Percentiles rank a stretch among this genome's conserved stretches.
phyloP scores from a whole-genome alignment of 2,888 invertebrate species.

The Branchipolynoe longqiensis region DNA sequence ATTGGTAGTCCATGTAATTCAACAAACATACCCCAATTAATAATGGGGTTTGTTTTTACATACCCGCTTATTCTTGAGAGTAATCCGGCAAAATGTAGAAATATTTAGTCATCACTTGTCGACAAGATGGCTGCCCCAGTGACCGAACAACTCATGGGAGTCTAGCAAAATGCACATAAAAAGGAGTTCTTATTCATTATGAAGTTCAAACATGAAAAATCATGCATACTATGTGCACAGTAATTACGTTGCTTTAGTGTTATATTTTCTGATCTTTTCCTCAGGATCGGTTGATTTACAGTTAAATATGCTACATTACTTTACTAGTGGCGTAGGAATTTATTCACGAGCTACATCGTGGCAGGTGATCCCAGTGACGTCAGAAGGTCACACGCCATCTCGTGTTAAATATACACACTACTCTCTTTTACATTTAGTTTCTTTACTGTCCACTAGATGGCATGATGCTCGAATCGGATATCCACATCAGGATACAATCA shows the following conservation, averaged over 20 bases:
- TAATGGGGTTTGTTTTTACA: neutral
- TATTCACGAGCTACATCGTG: neutral
- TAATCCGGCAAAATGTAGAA: constrained; percentile 57
- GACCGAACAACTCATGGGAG: constrained; percentile 41
- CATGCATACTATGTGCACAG: neutral
- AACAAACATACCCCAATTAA: neutral
- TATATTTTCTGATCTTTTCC: too few species aligned
- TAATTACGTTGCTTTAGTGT: neutral
- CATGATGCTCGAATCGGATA: too few species aligned
- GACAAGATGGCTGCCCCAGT: constrained; percentile 59
- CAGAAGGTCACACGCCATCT: constrained; percentile 12
- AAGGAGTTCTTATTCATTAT: neutral
- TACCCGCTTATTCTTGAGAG: constrained; percentile 39
- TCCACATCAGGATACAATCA: too few species aligned
- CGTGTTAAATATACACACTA: neutral
- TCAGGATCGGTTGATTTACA: too few species aligned
- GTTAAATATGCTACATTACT: neutral
- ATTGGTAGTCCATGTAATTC: neutral
- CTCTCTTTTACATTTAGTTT: neutral
- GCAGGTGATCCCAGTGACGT: constrained; percentile 53
- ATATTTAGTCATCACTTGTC: constrained; percentile 55
- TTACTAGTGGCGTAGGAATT: constrained; percentile 12
- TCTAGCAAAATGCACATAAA: constrained; percentile 24
- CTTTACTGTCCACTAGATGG: neutral
- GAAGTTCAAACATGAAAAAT: neutral